phyloP scores from a whole-genome alignment of 2,797 vertebrate species.

The Pangasius sanitwongsei region DNA sequence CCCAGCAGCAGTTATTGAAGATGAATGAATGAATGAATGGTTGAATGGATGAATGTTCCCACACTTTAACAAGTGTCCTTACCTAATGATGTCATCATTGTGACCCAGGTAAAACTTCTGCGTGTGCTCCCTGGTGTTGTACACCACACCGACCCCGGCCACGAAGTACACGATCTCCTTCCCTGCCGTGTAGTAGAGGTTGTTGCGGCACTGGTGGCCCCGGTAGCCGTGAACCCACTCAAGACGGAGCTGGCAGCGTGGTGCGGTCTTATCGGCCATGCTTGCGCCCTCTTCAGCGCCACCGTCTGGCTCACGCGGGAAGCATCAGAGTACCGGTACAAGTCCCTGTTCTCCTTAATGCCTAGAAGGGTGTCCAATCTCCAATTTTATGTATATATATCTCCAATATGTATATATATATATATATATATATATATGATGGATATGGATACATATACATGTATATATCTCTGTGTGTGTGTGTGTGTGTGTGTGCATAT shows the following conservation, averaged over 20 bases:
- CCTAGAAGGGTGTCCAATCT: not conserved
- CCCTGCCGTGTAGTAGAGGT: conserved; percentile 87
- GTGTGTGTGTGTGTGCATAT: not conserved
- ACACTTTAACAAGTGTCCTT: conserved; percentile 35
- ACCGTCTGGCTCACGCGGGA: conserved; percentile 46
- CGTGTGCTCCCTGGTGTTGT: conserved; percentile 85
- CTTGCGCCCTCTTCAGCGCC: conserved; percentile 45
- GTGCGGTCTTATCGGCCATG: conserved; percentile 86
- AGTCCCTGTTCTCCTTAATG: not conserved
- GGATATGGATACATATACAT: not conserved
- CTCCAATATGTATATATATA: not conserved
- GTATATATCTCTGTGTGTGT: not conserved
- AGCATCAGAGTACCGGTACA: not conserved
- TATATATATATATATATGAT: not conserved
- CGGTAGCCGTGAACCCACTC: conserved; percentile 89
- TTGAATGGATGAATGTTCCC: not conserved
- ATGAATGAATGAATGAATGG: not conserved
- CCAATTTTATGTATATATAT: not conserved
- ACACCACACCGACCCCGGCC: conserved; percentile 85
- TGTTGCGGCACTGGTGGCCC: conserved; percentile 89
- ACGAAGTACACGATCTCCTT: conserved; percentile 89
- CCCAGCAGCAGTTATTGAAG: not conserved
- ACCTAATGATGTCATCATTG: conserved; percentile 92
- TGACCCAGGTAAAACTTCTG: conserved; percentile 90
- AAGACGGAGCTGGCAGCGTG: conserved; percentile 84